Evolutionary conservation across 2,797 vertebrate genomes (phyloP).

Genomic region (Micrastur ruficollis): DNA sequence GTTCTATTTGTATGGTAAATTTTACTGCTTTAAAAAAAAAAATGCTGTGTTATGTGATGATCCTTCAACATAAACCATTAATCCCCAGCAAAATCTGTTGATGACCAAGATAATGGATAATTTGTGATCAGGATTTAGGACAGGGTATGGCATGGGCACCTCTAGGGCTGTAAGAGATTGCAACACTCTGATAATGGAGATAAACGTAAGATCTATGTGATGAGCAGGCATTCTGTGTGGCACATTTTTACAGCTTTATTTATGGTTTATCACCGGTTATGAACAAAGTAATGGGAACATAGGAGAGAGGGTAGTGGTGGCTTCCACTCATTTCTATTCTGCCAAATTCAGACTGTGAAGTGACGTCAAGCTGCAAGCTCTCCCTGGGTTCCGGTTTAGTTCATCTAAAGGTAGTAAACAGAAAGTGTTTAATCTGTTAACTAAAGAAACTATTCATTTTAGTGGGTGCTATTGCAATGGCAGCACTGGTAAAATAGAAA

Average conservation of each 20-base stretch:
- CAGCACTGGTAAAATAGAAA: neutral
- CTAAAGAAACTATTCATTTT: neutral
- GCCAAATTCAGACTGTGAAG: neutral
- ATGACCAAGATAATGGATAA: neutral
- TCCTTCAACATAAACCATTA: neutral
- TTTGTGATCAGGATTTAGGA: neutral
- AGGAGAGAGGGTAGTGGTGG: neutral
- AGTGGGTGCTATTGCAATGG: neutral
- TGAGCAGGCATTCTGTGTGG: neutral
- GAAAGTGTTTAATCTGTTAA: neutral
- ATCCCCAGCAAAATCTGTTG: neutral
- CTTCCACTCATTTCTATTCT: neutral
- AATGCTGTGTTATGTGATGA: neutral
- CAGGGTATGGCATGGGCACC: neutral
- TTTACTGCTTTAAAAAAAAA: neutral
- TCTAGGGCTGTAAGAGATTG: neutral
- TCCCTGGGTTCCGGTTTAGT: neutral
- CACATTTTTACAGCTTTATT: neutral
- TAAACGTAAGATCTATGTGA: neutral
- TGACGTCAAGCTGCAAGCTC: neutral
- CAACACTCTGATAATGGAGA: neutral
- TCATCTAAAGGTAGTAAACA: neutral
- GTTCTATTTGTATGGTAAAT: neutral
- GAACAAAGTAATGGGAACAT: neutral
- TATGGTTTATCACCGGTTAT: neutral